Percentiles rank a stretch among this genome's conserved stretches.
phyloP scores from a whole-genome alignment of 2,888 invertebrate species.

The Eupithecia subumbrata region DNA sequence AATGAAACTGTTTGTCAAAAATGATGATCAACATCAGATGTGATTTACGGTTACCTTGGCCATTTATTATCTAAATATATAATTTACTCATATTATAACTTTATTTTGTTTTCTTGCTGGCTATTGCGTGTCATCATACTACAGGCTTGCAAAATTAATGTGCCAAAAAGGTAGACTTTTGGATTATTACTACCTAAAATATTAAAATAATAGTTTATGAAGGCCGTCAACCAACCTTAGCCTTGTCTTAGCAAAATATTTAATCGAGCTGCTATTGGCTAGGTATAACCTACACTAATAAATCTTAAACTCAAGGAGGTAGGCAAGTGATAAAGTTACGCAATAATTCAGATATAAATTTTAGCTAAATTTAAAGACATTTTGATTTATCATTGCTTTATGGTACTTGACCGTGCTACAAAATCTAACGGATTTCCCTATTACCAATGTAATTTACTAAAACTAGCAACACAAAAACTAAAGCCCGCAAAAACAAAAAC shows the following conservation, averaged over 20 bases:
- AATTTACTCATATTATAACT: no score
- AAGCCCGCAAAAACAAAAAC: not conserved
- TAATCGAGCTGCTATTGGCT: not conserved
- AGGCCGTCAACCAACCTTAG: not conserved
- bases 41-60: no score
- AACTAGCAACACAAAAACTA: not conserved
- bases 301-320: slow-evolving; percentile 6
- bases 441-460: not conserved
- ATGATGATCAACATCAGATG: not conserved
- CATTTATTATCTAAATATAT: no score
- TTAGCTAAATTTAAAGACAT: not conserved
- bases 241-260: not conserved
- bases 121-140: not conserved
- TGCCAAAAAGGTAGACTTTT: not conserved
- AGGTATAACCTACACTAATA: slow-evolving; percentile 1
- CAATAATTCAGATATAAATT: not conserved
- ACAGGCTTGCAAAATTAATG: not conserved
- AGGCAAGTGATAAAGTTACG: not conserved
- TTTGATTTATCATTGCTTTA: not conserved
- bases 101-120: not conserved
- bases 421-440: not conserved
- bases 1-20: not conserved
- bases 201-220: not conserved
- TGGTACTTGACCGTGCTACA: not conserved
- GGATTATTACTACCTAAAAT: not conserved